Evolutionary conservation across 2,113 vertebrate genomes (phyloP), one percentile per base, ranked within the genome.

Genomic region (Lagopus muta): DNA sequence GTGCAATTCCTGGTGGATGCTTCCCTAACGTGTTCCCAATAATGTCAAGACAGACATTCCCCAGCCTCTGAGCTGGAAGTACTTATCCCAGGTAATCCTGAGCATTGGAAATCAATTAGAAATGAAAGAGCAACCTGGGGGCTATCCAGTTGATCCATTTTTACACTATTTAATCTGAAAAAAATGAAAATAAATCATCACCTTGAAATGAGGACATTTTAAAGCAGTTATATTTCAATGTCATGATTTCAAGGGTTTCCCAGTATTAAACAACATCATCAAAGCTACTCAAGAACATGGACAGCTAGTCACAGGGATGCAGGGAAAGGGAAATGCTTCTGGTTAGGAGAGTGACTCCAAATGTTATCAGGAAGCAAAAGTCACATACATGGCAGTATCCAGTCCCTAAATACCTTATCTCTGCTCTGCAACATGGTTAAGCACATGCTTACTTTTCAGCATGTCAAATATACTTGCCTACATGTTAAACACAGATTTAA

Each of bases 301-400:
- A 19, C 2, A 22, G 24, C 21, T 74, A 42, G 32, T 66, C 28
- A 18, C 7, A n/a, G 30, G 38, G 27, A 24, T 45, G 10, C 14
- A 57, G 28, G 0, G 1, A 27, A 18, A 8, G 6, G 43, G 48
- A 30, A 65, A 48, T 27, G 1, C 12, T 38, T 76, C 8, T 30
- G 20, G 22, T 13, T 64, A 55, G n/a, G 47, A 52, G 10, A 12
- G 28, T 20, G 43, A 67, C 36, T 64, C 21, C 48, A 50, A 45
- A 50, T 15, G n/a, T 58, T 45, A n/a, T 22, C 32, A 42, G 24
- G 24, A 58, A 38, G 17, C 11, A 71, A 24, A 79, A 14, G 27
- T 70, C 15, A 50, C 4, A 27, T 34, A 21, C 20, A 14, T 21
- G 21, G 4, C 27, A 75, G 32, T 7, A 19, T 82, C 13, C 65